Evolutionary conservation across 2,113 vertebrate species (phyloP).

Genomic region (Diadophis punctatus): DNA sequence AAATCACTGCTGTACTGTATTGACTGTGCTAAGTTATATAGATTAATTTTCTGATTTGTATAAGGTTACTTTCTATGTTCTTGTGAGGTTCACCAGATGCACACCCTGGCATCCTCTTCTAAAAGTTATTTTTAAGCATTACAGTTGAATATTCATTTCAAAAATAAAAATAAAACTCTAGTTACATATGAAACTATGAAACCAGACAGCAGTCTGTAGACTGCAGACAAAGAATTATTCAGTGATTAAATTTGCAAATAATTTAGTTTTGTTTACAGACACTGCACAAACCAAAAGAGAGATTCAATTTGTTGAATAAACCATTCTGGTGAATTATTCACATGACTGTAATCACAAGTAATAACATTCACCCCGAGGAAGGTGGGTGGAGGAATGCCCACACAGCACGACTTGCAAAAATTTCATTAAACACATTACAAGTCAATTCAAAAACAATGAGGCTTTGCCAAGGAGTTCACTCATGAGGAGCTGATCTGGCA

Average conservation of each 20-base stretch:
- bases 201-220: constrained; percentile 8
- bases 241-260: constrained; percentile 31
- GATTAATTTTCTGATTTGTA: not conserved
- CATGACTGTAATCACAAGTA: constrained; percentile 35
- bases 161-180: not conserved
- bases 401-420: constrained; percentile 24
- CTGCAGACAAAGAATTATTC: constrained; percentile 22
- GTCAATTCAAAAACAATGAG: constrained; percentile 19
- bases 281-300: constrained; percentile 16
- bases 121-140: constrained; percentile 1
- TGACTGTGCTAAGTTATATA: not conserved
- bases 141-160: constrained; percentile 8
- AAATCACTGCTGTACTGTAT: not conserved
- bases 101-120: not conserved
- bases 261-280: constrained; percentile 30
- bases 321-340: constrained; percentile 21
- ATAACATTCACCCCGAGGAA: constrained; percentile 28
- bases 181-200: constrained; percentile 4
- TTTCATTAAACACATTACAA: constrained; percentile 28
- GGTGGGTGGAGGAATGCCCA: not conserved
- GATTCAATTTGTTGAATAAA: constrained; percentile 27
- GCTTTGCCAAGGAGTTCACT: constrained; percentile 45
- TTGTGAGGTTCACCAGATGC: not conserved
- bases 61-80: not conserved
- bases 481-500: constrained; percentile 33